Evolutionary conservation across 2,888 invertebrate genomes (phyloP).

Genomic region (Panzeria rudis): DNA sequence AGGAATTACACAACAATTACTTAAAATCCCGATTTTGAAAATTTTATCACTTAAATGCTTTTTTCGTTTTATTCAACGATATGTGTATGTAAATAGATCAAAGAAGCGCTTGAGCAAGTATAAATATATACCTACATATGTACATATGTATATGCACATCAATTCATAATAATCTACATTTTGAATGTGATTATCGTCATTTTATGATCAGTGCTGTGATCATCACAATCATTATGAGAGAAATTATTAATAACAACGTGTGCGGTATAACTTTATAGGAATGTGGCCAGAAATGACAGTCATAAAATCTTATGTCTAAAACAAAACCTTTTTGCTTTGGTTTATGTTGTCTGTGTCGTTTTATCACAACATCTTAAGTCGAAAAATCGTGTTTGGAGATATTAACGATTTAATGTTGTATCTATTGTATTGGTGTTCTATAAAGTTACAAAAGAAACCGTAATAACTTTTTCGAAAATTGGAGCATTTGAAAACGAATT

Average conservation of each 20-base stretch:
- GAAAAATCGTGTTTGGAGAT: too few relatives aligned
- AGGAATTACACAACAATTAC: too few relatives aligned
- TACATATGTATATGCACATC: neutral
- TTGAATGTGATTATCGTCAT: constrained; percentile 28
- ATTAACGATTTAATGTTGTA: too few relatives aligned
- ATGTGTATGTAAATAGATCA: neutral
- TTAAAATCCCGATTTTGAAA: too few relatives aligned
- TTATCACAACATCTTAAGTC: too few relatives aligned
- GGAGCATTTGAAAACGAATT: too few relatives aligned
- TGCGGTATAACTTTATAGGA: constrained; percentile 50
- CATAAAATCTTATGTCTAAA: constrained; percentile 58
- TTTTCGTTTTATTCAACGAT: too few relatives aligned
- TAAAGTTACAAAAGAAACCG: too few relatives aligned
- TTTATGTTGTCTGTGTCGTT: too few relatives aligned
- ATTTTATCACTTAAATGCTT: too few relatives aligned
- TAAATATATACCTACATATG: neutral
- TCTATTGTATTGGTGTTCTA: too few relatives aligned
- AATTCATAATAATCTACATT: neutral
- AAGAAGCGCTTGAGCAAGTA: neutral
- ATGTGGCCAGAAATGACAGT: constrained; percentile 53
- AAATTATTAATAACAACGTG: constrained; percentile 46
- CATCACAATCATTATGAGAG: constrained; percentile 20
- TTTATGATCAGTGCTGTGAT: constrained; percentile 41
- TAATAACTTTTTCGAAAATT: too few relatives aligned
- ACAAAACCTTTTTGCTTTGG: constrained; percentile 15